A percentile compares a stretch with the other conserved stretches of the same genome.
These are phyloP conservation scores for Diarsia brunnea DNA, from an alignment of 2,888 invertebrate genomes.

Conservation along the genomic window DNA sequence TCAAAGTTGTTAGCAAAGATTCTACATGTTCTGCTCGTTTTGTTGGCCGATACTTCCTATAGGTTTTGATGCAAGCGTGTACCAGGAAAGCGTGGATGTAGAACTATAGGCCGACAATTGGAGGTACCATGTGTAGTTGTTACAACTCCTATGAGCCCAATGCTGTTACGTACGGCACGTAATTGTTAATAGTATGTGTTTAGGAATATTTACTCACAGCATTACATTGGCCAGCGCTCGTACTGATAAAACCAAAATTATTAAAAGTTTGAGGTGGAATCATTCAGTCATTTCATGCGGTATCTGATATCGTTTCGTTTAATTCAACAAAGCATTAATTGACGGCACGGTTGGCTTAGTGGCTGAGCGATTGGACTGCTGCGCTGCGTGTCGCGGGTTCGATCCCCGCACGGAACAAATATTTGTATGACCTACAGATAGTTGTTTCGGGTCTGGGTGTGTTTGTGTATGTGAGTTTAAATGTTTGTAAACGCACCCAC, in stretches of 20 bases:
- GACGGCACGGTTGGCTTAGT: too few relatives aligned
- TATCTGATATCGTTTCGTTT: neutral
- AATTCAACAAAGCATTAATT: neutral
- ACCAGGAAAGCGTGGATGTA: slow-evolving; percentile 10
- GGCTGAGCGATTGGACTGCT: too few relatives aligned
- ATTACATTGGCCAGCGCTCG: slow-evolving; percentile 20
- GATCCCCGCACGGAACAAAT: too few relatives aligned
- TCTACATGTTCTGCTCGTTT: neutral
- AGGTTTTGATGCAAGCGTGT: slow-evolving; percentile 6
- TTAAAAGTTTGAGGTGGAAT: neutral
- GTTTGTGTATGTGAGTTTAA: too few relatives aligned
- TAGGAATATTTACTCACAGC: slow-evolving; percentile 33
- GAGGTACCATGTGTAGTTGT: slow-evolving; percentile 2
- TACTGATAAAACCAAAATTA: slow-evolving; percentile 6
- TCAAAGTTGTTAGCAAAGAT: slow-evolving; percentile 3
- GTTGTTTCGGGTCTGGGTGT: too few relatives aligned
- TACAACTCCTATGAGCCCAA: neutral
- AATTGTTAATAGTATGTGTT: slow-evolving; percentile 7
- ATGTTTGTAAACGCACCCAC: too few relatives aligned
- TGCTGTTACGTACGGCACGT: neutral
- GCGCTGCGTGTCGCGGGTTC: too few relatives aligned
- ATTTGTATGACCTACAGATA: too few relatives aligned
- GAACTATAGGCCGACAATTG: neutral
- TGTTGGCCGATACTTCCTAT: neutral
- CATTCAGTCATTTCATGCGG: neutral